These are phyloP conservation scores for Drosophila engyochracea DNA, from an alignment of 2,888 invertebrate species.

Conservation along the genomic window DNA sequence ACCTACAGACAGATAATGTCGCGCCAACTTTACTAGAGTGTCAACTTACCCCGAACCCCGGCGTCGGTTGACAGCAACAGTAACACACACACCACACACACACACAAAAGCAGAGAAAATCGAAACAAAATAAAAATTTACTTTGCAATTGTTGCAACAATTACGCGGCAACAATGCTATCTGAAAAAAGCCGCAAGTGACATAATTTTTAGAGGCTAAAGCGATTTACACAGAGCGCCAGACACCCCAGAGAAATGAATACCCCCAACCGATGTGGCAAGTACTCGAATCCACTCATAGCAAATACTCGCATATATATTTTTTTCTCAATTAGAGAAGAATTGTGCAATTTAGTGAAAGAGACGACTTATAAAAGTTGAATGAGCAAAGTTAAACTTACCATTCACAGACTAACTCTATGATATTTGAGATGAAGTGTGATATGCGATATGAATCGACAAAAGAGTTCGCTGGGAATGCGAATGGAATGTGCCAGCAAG, in stretches of 20 bases:
- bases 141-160: conserved; percentile 60
- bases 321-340: conserved; percentile 66
- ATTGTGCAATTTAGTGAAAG: conserved; percentile 69
- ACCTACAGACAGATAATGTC: conserved; percentile 59
- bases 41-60: conserved; percentile 63
- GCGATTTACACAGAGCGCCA: conserved; percentile 49
- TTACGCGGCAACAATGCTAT: conserved; percentile 47
- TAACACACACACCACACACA: conserved; percentile 15
- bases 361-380: conserved; percentile 31
- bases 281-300: conserved; percentile 17
- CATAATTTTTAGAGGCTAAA: conserved; percentile 72
- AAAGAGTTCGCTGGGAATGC: conserved; percentile 26
- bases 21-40: conserved; percentile 65
- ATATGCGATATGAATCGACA: conserved; percentile 39
- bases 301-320: conserved; percentile 3
- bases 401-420: conserved; percentile 44
- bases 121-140: conserved; percentile 46
- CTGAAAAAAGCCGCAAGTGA: conserved; percentile 70
- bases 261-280: conserved; percentile 9
- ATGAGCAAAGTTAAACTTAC: conserved; percentile 53
- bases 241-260: conserved; percentile 26
- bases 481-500: conserved; percentile 24
- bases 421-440: conserved; percentile 50
- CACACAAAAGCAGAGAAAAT: conserved; percentile 28
- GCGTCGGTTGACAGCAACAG: conserved; percentile 26